Evolutionary conservation across 2,797 vertebrate genomes (phyloP).

Genomic region (Melanotaenia parkinsoni): DNA sequence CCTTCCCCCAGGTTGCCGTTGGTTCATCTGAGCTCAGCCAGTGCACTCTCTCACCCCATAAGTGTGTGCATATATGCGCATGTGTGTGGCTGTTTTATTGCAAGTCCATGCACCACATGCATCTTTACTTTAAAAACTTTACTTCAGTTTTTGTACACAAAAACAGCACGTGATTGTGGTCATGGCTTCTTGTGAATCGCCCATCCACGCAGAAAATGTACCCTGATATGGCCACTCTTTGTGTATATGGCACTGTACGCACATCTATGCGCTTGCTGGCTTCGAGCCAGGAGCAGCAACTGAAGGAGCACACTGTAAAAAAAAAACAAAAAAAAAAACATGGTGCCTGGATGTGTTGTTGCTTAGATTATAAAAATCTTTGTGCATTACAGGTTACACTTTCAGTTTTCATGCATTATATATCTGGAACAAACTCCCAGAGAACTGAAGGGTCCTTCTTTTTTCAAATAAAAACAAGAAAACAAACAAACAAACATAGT

Average conservation of each 20-base stretch:
- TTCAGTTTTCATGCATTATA: slow-evolving; percentile 6
- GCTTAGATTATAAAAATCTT: slow-evolving; percentile 37
- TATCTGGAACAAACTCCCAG: no score
- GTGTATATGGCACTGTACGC: slow-evolving; percentile 57
- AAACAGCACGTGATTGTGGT: slow-evolving; percentile 38
- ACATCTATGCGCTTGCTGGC: slow-evolving; percentile 58
- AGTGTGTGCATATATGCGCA: slow-evolving; percentile 60
- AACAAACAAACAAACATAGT: background rate
- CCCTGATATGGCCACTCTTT: slow-evolving; percentile 69
- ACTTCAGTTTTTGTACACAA: slow-evolving; percentile 56
- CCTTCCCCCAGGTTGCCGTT: slow-evolving; percentile 84
- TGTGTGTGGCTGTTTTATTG: slow-evolving; percentile 54
- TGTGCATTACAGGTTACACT: slow-evolving; percentile 4
- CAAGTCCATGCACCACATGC: slow-evolving; percentile 50
- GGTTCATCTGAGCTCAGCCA: slow-evolving; percentile 86
- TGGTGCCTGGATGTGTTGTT: slow-evolving; percentile 45
- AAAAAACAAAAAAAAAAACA: slow-evolving; percentile 27
- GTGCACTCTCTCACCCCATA: slow-evolving; percentile 86
- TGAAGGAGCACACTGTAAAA: slow-evolving; percentile 56
- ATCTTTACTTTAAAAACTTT: slow-evolving; percentile 39
- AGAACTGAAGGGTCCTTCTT: background rate
- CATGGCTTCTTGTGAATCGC: slow-evolving; percentile 52
- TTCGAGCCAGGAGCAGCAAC: slow-evolving; percentile 67
- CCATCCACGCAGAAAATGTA: slow-evolving; percentile 57
- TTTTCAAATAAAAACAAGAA: background rate